Evolutionary conservation across 2,113 vertebrate genomes (phyloP), one percentile per base, ranked within the genome.

Genomic region (Manacus vitellinus): DNA sequence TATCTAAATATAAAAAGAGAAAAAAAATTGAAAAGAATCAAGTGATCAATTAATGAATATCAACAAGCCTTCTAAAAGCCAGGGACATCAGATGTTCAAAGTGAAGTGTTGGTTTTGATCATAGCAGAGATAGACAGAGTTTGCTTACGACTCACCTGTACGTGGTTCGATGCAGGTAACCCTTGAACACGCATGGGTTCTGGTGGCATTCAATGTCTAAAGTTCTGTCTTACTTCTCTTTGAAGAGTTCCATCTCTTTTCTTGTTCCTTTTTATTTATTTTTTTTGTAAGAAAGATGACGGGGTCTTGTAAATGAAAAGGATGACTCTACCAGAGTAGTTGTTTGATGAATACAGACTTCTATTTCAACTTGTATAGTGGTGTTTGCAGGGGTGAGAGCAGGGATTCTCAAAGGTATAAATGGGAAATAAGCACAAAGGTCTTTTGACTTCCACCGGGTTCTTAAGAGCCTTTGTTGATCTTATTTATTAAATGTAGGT

Each of bases 321-420:
- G 52, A 16, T 74, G 30, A 43, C 25, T 81, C 9, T 89, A 46
- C 21, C 1, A 6, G 33, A 41, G 54, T 5, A 86, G 84, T 35
- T 92, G 18, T 88, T 84, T 92, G 63, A 94, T 67, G 79, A 90
- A 86, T 27, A 15, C 19, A 92, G 79, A n/a, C 25, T 87, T 94
- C 39, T 77, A 25, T 84, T 95, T 94, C 73, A 78, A 14, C 27
- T 85, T 68, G 28, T 55, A 65, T 52, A 71, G 68, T 67, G 27
- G 27, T 63, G 35, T 56, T 91, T 52, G 9, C 14, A 72, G 21
- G 33, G 27, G 41, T 85, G 85, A 92, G 52, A 71, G 39, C 6
- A 67, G 17, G 27, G 30, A 44, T 85, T 94, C 39, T 84, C 24
- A 78, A 81, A 84, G 8, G 6, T 28, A 54, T 66, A 49, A 76